Conservation (phyloP, 2,888 invertebrate species). For the Anoplius nigerrimus region DNA sequence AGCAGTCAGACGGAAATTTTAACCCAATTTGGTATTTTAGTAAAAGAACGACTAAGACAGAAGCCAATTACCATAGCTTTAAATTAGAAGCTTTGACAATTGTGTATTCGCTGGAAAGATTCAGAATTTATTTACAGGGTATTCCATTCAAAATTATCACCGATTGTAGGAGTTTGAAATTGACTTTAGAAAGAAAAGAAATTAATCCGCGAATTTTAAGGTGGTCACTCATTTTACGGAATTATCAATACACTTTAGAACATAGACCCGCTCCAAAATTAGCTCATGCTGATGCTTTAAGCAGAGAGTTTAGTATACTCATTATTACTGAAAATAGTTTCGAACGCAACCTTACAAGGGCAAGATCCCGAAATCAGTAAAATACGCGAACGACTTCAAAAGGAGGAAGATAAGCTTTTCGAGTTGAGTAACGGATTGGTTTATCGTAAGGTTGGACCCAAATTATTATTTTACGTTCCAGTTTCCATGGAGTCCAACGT, state of each 20-base stretch:
- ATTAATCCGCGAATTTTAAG: neutral
- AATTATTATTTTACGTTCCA: conserved; percentile 8
- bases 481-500: neutral
- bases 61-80: conserved; percentile 1
- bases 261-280: neutral
- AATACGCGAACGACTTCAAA: neutral
- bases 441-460: conserved; percentile 37
- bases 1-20: neutral
- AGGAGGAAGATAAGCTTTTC: conserved; percentile 23
- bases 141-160: neutral
- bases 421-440: conserved; percentile 41
- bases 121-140: neutral
- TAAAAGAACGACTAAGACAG: neutral
- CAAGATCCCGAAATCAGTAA: no score
- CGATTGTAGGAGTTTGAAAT: neutral
- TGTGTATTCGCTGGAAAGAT: neutral
- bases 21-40: neutral
- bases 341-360: no score
- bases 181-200: neutral
- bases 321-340: neutral
- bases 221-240: neutral
- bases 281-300: no score
- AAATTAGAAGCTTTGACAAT: neutral
- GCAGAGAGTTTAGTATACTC: no score
- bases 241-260: neutral